phyloP scores from a whole-genome alignment of 2,888 invertebrate genomes.

The Chironomus tentans region DNA sequence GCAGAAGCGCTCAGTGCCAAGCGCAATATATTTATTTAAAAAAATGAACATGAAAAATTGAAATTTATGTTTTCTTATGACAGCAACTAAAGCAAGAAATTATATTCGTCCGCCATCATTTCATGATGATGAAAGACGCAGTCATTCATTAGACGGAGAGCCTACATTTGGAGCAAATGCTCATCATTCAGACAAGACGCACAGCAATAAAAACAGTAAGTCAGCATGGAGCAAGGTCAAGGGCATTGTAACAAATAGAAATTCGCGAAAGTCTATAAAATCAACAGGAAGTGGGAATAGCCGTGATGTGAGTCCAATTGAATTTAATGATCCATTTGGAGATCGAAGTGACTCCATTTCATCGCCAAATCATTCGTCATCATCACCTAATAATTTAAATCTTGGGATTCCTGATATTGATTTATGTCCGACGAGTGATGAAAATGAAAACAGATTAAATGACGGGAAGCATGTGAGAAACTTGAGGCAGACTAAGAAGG shows the following conservation, averaged over 20 bases:
- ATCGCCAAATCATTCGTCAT: slow-evolving; percentile 10
- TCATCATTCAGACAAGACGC: slow-evolving; percentile 30
- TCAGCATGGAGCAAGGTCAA: slow-evolving; percentile 73
- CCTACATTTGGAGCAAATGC: slow-evolving; percentile 3
- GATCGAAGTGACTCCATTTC: slow-evolving; percentile 6
- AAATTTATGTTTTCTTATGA: neutral
- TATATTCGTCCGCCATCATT: neutral
- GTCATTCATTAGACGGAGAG: slow-evolving; percentile 36
- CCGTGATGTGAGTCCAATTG: slow-evolving; percentile 30
- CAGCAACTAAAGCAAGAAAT: neutral
- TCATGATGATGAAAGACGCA: slow-evolving; percentile 34
- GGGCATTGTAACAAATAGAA: slow-evolving; percentile 54
- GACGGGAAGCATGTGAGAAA: slow-evolving; percentile 26
- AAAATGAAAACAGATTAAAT: slow-evolving; percentile 27
- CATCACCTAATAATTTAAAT: neutral
- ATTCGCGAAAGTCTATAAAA: slow-evolving; percentile 30
- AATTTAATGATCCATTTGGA: neutral
- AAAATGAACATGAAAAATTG: neutral
- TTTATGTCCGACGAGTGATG: slow-evolving; percentile 36
- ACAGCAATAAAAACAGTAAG: slow-evolving; percentile 49
- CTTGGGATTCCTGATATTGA: slow-evolving; percentile 37
- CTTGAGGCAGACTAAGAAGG: slow-evolving; percentile 24
- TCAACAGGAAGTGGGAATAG: slow-evolving; percentile 29
- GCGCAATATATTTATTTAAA: neutral
- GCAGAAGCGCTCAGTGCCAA: neutral